Evolutionary conservation across 2,113 vertebrate genomes (phyloP).

Genomic region (Vidua chalybeata): DNA sequence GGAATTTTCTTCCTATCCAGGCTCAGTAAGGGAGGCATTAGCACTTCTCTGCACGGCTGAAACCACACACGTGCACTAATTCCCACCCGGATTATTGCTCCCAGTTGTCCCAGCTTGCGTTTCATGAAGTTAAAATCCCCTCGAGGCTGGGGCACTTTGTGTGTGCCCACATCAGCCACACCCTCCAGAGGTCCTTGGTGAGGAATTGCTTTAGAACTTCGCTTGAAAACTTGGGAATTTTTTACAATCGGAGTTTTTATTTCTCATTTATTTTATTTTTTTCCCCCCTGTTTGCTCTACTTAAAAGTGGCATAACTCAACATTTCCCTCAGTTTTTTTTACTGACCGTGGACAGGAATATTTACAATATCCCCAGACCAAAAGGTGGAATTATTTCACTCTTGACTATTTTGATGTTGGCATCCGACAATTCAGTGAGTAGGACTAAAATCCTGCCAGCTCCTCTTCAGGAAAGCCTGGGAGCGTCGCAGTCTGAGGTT

Average conservation of each 20-base stretch:
- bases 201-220: not conserved
- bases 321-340: not conserved
- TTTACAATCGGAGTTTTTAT: not conserved
- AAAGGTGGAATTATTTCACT: not conserved
- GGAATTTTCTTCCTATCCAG: not conserved
- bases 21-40: not conserved
- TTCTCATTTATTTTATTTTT: not conserved
- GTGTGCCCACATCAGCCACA: not conserved
- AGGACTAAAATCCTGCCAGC: not conserved
- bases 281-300: not conserved
- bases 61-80: rapidly evolving
- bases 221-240: not conserved
- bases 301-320: not conserved
- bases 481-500: conserved; percentile 4
- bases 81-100: not conserved
- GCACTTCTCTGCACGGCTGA: not conserved
- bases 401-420: not conserved
- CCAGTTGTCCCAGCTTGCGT: not conserved
- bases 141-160: not conserved
- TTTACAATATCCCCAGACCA: not conserved
- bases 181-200: rapidly evolving
- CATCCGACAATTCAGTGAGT: not conserved
- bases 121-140: not conserved
- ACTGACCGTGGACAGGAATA: rapidly evolving
- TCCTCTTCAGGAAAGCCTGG: conserved; percentile 11